A percentile compares a stretch with the other conserved stretches of the same genome.
phyloP scores from a whole-genome alignment of 92 coral and sea anemone genomes.

The Epizoanthus scotinus region DNA sequence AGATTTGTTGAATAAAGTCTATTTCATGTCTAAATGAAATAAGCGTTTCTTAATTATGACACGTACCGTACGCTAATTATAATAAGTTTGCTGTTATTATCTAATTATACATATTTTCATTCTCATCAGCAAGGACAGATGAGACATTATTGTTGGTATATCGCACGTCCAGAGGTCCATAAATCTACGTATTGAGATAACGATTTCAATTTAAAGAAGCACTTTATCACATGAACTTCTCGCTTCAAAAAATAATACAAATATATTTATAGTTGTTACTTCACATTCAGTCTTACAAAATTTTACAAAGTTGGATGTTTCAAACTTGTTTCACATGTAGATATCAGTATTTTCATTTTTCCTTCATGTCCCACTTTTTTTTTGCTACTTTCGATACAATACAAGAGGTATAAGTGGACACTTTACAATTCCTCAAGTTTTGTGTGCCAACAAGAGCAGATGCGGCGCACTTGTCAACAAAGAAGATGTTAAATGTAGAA shows the following conservation, averaged over 20 bases:
- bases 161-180: slow-evolving; percentile 16
- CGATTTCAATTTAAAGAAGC: background rate
- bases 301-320: background rate
- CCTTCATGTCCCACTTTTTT: background rate
- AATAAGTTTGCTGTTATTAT: slow-evolving; percentile 14
- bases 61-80: slow-evolving; percentile 15
- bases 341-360: background rate
- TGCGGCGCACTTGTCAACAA: slow-evolving; percentile 12
- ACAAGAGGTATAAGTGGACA: background rate
- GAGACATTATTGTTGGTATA: slow-evolving; percentile 9
- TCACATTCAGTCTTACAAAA: background rate
- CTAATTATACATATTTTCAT: slow-evolving; percentile 6
- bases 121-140: slow-evolving; percentile 19
- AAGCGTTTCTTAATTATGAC: slow-evolving; percentile 6
- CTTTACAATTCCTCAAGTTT: background rate
- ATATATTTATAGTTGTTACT: background rate
- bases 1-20: background rate
- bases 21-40: background rate
- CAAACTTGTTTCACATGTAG: background rate
- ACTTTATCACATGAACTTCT: background rate
- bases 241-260: background rate
- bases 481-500: slow-evolving; percentile 14
- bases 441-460: slow-evolving; percentile 20
- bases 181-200: slow-evolving; percentile 10
- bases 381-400: background rate